Base-by-base conservation (phyloP, 2,888 invertebrate genomes). In the Latrodectus hesperus region DNA sequence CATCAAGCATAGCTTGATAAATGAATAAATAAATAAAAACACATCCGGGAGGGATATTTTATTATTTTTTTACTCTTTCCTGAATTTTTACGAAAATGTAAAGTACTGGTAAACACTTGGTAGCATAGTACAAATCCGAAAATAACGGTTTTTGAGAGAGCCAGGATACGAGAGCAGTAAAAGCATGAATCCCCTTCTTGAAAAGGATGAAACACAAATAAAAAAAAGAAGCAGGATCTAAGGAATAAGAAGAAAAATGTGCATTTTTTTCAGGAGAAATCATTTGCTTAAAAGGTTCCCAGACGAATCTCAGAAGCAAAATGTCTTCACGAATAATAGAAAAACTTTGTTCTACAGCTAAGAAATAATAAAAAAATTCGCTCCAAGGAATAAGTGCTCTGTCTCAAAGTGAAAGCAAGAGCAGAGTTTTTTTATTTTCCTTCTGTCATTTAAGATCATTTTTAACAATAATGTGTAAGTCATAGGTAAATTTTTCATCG, bases 211-310 rank as follows among this genome's bases (percentile, higher is more conserved):
- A 72, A 72, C 71, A 80, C 64, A 80, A 73, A 74, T 26, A 26
- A 74, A 74, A 49, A 49, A 51, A 49, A 26, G 10, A 75, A n/a
- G 17, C 49, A 49, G 12, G 55, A 75, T 11, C n/a, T 26, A 17
- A 67, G 65, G 22, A 55, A 79, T 17, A 70, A 71, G 14, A 51
- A 67, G 68, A 79, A 52, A 55, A 72, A 74, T 81, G 72, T 73
- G 65, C 73, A 73, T 81, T 74, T 73, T 74, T 64, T 64, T 52
- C 26, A 9, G 26, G n/a, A 60, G 51, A 73, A 81, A 81, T 74
- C 81, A 81, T 81, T 81, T 81, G 81, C 81, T 81, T 81, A 81
- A 81, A 81, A 81, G 81, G 73, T 26, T 80, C 17, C 14, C n/a
- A 53, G 77, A 67, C 26, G 68, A 77, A 52, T 11, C 16, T 77